These are phyloP conservation scores for Erpobdella octoculata DNA, from an alignment of 2,888 invertebrate genomes.

Conservation along the genomic window DNA sequence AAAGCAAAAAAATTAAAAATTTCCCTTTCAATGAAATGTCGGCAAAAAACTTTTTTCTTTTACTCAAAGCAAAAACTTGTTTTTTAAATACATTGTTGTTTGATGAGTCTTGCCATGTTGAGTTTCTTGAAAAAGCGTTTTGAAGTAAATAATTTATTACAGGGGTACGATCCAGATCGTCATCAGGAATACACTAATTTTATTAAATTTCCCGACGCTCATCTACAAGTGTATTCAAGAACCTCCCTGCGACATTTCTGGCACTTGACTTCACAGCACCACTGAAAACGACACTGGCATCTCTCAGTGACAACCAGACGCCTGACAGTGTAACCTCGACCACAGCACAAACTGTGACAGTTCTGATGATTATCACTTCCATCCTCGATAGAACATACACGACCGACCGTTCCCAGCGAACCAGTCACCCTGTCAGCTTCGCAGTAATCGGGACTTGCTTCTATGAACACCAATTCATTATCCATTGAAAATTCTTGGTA, in stretches of 20 bases:
- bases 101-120: too few relatives aligned
- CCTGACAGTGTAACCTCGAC: constrained; percentile 79
- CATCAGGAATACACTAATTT: not conserved
- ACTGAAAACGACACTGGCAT: constrained; percentile 87
- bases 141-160: too few relatives aligned
- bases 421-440: constrained; percentile 58
- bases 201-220: not conserved
- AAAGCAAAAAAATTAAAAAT: too few relatives aligned
- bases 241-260: constrained; percentile 70
- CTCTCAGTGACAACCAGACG: constrained; percentile 66
- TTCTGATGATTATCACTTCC: constrained; percentile 78
- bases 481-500: not conserved
- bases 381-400: constrained; percentile 53
- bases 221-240: constrained; percentile 60
- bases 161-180: not conserved
- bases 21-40: too few relatives aligned
- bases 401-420: constrained; percentile 60
- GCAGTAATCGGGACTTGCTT: constrained; percentile 92
- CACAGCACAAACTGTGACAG: constrained; percentile 81
- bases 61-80: not conserved
- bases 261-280: constrained; percentile 91
- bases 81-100: too few relatives aligned
- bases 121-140: too few relatives aligned
- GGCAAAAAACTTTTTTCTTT: not conserved
- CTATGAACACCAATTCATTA: constrained; percentile 77